These are phyloP conservation scores for Octodon degus DNA, from an alignment of 2,113 vertebrate genomes.

Conservation along the genomic window DNA sequence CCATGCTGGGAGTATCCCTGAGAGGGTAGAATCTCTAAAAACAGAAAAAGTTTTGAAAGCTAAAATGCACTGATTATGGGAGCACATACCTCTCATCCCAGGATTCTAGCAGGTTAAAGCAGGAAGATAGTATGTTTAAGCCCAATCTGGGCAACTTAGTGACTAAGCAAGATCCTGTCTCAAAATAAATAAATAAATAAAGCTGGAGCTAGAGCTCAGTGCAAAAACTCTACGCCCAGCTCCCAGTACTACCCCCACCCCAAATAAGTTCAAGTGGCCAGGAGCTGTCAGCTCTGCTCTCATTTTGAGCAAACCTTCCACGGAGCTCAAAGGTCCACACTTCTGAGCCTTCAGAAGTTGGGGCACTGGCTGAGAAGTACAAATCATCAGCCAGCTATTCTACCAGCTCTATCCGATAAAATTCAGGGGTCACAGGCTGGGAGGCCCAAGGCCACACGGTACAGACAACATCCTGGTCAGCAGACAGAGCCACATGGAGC, in stretches of 20 bases:
- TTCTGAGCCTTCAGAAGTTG: neutral
- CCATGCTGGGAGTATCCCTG: neutral
- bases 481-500: neutral
- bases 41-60: neutral
- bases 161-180: neutral
- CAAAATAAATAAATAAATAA: neutral
- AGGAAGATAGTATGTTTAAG: neutral
- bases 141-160: neutral
- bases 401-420: accelerated
- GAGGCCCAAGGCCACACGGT: neutral
- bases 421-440: neutral
- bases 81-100: neutral
- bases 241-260: neutral
- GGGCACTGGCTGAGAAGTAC: accelerated
- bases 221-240: neutral
- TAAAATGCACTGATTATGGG: neutral
- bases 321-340: accelerated
- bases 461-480: neutral
- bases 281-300: neutral
- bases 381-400: too few species aligned
- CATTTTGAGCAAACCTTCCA: accelerated
- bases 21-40: neutral
- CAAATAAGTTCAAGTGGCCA: neutral
- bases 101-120: neutral
- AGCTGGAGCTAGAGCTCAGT: neutral